These are phyloP conservation scores for Oxyteleia sp. DNA, from an alignment of 2,888 invertebrate species.

Conservation along the genomic window DNA sequence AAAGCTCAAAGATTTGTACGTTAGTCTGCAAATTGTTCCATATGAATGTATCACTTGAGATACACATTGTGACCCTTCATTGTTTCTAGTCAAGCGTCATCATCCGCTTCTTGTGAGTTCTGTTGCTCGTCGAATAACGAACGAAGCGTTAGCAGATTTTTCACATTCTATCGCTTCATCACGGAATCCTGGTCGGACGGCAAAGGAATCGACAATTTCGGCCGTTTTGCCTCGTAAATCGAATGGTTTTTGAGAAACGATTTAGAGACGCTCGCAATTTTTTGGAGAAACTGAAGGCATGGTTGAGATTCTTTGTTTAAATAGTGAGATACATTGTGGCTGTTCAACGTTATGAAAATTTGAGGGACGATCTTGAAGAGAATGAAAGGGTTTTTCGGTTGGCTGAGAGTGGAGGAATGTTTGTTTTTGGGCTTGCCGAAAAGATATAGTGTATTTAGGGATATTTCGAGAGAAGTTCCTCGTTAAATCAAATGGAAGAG, in stretches of 20 bases:
- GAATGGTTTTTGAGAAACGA: conserved; percentile 60
- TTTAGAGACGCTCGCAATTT: conserved; percentile 12
- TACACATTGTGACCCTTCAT: conserved; percentile 52
- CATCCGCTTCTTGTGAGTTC: conserved; percentile 76
- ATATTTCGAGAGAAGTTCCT: background rate
- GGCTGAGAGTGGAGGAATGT: background rate
- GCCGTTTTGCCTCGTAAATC: conserved; percentile 43
- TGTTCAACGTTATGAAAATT: conserved; percentile 15
- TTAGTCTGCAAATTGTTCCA: conserved; percentile 82
- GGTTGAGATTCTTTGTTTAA: conserved; percentile 30
- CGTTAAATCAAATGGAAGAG: too few species aligned
- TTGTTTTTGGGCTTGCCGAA: background rate
- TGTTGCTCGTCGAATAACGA: conserved; percentile 76
- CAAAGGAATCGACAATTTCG: conserved; percentile 43
- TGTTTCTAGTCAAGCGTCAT: conserved; percentile 42
- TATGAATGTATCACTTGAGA: conserved; percentile 81
- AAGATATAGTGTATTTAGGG: background rate
- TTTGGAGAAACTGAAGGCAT: conserved; percentile 24
- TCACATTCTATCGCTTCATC: conserved; percentile 86
- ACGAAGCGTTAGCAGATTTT: conserved; percentile 83
- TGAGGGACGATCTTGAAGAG: background rate
- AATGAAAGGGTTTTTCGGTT: background rate
- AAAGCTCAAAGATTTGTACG: conserved; percentile 80
- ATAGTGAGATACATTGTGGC: background rate
- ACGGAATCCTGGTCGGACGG: conserved; percentile 68